These are phyloP conservation scores for Alcis repandata DNA, from an alignment of 2,888 invertebrate species.

Conservation along the genomic window DNA sequence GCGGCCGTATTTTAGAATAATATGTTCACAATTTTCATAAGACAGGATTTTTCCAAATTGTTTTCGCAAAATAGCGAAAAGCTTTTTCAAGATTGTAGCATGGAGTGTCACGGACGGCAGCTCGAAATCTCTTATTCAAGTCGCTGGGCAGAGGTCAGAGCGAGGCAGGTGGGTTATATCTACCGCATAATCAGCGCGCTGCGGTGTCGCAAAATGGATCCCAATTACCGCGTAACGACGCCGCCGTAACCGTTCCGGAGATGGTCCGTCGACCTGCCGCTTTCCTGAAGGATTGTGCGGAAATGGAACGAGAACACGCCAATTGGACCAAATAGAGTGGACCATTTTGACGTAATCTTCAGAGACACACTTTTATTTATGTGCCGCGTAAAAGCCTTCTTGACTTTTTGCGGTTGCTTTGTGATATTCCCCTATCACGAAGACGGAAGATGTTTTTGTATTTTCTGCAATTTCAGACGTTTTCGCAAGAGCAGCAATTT, in stretches of 20 bases:
- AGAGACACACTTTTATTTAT: conserved; percentile 36
- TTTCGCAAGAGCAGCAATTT: conserved; percentile 13
- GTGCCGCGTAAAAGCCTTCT: conserved; percentile 30
- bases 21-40: conserved; percentile 28
- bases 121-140: conserved; percentile 44
- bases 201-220: conserved; percentile 50
- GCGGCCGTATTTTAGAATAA: conserved; percentile 6
- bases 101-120: conserved; percentile 34
- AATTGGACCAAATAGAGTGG: conserved; percentile 45
- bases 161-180: conserved; percentile 45
- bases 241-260: conserved; percentile 50
- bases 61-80: conserved; percentile 32
- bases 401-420: conserved; percentile 32
- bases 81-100: conserved; percentile 29
- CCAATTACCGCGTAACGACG: conserved; percentile 52
- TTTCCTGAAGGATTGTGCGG: conserved; percentile 44
- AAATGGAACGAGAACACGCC: conserved; percentile 46
- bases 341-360: conserved; percentile 39
- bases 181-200: conserved; percentile 50
- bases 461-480: conserved; percentile 17
- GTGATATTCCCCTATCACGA: conserved; percentile 24
- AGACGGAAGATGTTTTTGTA: conserved; percentile 25
- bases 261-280: conserved; percentile 48
- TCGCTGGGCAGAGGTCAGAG: conserved; percentile 37
- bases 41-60: conserved; percentile 27